phyloP scores from a whole-genome alignment of 1,140 invertebrate species.

The Popillia japonica region DNA sequence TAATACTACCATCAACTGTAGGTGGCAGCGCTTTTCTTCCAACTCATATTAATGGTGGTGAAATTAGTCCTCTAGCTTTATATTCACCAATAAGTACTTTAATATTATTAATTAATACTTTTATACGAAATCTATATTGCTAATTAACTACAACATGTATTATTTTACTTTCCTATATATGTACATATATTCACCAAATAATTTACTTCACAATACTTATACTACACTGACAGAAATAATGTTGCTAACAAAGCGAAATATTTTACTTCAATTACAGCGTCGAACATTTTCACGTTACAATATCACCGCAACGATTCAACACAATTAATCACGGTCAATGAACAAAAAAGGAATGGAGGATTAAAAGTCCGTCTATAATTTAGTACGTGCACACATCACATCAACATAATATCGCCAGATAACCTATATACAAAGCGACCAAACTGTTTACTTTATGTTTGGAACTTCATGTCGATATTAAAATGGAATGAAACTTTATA shows the following conservation, averaged over 20 bases:
- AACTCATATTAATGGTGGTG: no score
- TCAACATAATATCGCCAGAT: background rate
- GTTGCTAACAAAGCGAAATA: background rate
- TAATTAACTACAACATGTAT: no score
- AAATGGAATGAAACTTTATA: background rate
- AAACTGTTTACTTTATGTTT: background rate
- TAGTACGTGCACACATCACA: conserved; percentile 9
- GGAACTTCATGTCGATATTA: background rate
- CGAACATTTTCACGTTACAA: background rate
- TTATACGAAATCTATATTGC: no score
- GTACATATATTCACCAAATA: no score
- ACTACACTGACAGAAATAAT: background rate
- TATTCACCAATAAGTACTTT: no score
- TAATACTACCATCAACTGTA: no score
- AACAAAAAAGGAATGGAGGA: background rate
- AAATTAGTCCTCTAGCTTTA: no score
- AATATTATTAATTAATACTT: no score
- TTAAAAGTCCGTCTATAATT: conserved; percentile 4
- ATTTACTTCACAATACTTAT: background rate
- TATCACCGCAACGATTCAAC: background rate
- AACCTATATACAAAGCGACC: background rate
- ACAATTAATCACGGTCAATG: background rate
- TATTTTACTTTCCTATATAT: no score
- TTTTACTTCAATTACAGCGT: background rate
- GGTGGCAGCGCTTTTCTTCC: no score